A percentile compares a stretch with the other conserved stretches of the same genome.
phyloP scores from a whole-genome alignment of 2,113 vertebrate genomes.

The Microcebus tavaratra region DNA sequence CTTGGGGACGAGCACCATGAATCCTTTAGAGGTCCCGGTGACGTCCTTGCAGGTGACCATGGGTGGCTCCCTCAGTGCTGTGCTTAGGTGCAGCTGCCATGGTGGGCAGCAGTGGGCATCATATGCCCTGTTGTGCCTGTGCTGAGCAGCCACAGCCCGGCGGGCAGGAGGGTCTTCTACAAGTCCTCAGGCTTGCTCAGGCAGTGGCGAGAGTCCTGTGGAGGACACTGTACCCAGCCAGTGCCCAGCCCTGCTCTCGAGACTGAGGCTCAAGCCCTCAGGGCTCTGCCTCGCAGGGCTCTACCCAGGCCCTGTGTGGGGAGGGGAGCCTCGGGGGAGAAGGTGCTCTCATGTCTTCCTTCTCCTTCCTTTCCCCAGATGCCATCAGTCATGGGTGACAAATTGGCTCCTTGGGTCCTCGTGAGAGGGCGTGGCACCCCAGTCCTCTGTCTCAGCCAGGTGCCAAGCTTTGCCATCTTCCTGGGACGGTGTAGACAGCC shows the following conservation, averaged over 20 bases:
- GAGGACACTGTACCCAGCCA: not conserved
- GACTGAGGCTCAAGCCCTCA: not conserved
- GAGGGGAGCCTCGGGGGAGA: not conserved
- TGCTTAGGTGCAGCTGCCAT: not conserved
- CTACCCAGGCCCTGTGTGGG: not conserved
- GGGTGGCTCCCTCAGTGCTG: not conserved
- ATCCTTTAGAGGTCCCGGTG: not conserved
- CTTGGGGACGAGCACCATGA: constrained; percentile 3
- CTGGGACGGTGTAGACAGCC: constrained; percentile 69
- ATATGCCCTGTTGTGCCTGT: not conserved
- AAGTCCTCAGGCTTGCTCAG: not conserved
- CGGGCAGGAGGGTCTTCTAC: not conserved
- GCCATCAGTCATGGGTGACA: not conserved
- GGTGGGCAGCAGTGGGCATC: not conserved
- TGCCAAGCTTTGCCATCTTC: constrained; percentile 80
- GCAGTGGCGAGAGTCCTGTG: not conserved
- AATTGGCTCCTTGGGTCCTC: not conserved
- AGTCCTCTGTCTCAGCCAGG: constrained; percentile 76
- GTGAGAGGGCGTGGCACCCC: constrained; percentile 35
- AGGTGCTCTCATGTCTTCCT: not conserved
- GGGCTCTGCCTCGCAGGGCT: not conserved
- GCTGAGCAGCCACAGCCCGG: not conserved
- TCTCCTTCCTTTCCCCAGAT: constrained; percentile 19
- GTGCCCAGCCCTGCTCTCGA: constrained; percentile 7
- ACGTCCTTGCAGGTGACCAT: not conserved